Evolutionary conservation across 2,797 vertebrate genomes (phyloP), one percentile per base, ranked within the genome.

Genomic region (Antennarius maculatus): DNA sequence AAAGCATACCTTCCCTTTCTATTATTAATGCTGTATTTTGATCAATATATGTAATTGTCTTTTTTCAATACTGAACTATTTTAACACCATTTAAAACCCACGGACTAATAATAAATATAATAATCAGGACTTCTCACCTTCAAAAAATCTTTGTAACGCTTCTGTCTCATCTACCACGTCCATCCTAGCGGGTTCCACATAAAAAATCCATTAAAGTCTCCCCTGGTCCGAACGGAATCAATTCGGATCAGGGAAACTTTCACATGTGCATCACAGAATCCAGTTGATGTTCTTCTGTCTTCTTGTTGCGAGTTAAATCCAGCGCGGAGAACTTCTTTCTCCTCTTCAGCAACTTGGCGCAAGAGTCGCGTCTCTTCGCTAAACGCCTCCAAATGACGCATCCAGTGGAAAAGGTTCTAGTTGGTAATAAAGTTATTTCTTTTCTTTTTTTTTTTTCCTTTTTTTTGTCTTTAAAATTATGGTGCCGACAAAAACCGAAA

Each of bases 161-260:
- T 99, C 97, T 56, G 96, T 97, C 94, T 99, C 97, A 94, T 97
- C 96, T 92, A 98, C 97, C 94, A 98, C 97, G 92, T 98, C 97
- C 97, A 98, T 98, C 88, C 91, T 94, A 93, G 92, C 91, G 88
- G 86, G 93, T 94, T 86, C 92, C 89, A 77, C 90, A 87, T 87
- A 88, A 89, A 91, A 93, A 90, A 91, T 93, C 94, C 94, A 94
- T 94, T 49, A 88, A 95, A 86, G 82, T 86, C 69, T 81, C 90
- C 87, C 87, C 85, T 79, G 37, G 76, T 88, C 90, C 92, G 87
- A 90, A 89, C 61, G 16, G 87, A 76, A 74, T 58, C 59, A 60
- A 87, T 89, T 84, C 85, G 91, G 88, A 88, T 85, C 76, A 80
- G 88, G 89, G 81, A 82, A 85, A 86, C 81, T 55, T 86, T 92